phyloP scores from a whole-genome alignment of 2,888 invertebrate species.

The Gastracanthus pulcherrimus region DNA sequence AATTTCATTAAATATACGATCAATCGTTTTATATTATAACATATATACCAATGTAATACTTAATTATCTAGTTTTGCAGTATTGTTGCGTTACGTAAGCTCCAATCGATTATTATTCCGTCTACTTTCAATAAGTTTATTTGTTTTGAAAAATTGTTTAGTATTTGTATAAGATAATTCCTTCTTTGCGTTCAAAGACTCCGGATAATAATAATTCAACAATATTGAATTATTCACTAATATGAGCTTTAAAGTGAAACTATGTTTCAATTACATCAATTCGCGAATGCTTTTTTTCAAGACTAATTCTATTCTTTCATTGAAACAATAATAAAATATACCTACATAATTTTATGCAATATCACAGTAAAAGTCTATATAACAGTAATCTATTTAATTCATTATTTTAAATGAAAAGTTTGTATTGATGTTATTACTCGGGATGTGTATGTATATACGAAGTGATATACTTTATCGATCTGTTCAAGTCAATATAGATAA shows the following conservation, averaged over 20 bases:
- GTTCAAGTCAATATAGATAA: too few relatives aligned
- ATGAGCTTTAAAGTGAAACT: neutral
- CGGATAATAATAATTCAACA: constrained; percentile 32
- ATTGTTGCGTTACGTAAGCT: neutral
- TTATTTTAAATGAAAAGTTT: too few relatives aligned
- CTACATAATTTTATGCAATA: neutral
- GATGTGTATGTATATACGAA: too few relatives aligned
- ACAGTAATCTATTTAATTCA: too few relatives aligned
- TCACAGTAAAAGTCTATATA: too few relatives aligned
- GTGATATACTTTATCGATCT: too few relatives aligned
- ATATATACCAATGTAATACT: too few relatives aligned
- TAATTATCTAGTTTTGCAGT: neutral
- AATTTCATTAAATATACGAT: too few relatives aligned
- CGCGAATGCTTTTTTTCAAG: constrained; percentile 24
- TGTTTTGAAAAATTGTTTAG: constrained; percentile 8
- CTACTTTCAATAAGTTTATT: neutral
- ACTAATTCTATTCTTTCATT: neutral
- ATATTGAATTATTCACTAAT: constrained; percentile 47
- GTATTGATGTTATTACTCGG: too few relatives aligned
- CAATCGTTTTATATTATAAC: too few relatives aligned
- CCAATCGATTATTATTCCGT: too few relatives aligned
- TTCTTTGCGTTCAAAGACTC: neutral
- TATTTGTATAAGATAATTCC: constrained; percentile 7
- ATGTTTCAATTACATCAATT: constrained; percentile 10
- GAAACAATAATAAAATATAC: too few relatives aligned